Base-by-base conservation (phyloP, 37 sponge, comb jelly and placozoan species). In the Beroe ovata region DNA sequence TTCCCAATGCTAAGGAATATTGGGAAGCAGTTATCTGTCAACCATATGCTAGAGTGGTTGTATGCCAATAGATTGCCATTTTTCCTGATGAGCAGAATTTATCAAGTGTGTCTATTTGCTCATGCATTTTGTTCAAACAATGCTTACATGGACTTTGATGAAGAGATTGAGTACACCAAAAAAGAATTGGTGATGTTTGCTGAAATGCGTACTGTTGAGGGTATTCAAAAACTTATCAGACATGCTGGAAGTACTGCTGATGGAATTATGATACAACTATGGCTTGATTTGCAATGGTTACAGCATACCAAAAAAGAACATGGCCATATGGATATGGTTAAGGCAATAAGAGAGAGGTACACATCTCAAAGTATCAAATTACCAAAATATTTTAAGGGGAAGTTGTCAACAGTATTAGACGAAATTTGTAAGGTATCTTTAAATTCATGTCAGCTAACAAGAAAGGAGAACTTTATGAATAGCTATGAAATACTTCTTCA, bases 201-300 rank as follows among this genome's bases (percentile, higher is more conserved):
- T 21, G 84, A 77, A 18, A 26, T 77, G 84, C 39, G 84, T 23
- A 77, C 84, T 40, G 84, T 77, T 42, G 84, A 77, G n/a, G 84
- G 84, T 0, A 77, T 77, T 40, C 84, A 77, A 77, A 77, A 77
- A 41, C 22, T 77, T 1, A 77, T 77, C 28, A 33, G 84, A 77
- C 38, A 77, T 42, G 84, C 84, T 42, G 84, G 84, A 42, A 77
- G 54, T 54, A 32, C 84, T 4, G 54, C 38, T n/a, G 84, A 77
- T 77, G 84, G 84, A 0, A n/a, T 25, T 3, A 77, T 77, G 84
- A 77, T 77, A 6, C 54, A 77, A 42, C 38, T 77, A 3, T 77
- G 84, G 84, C 28, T 77, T 23, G 84, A 77, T 77, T 77, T 77
- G 25, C 84, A 77, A 23, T 77, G 84, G 84, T 29, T 77, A 3